Percentiles rank a stretch among this genome's conserved stretches.
Conservation (phyloP, 2,113 vertebrate genomes). For the Rhinichthys klamathensis region DNA sequence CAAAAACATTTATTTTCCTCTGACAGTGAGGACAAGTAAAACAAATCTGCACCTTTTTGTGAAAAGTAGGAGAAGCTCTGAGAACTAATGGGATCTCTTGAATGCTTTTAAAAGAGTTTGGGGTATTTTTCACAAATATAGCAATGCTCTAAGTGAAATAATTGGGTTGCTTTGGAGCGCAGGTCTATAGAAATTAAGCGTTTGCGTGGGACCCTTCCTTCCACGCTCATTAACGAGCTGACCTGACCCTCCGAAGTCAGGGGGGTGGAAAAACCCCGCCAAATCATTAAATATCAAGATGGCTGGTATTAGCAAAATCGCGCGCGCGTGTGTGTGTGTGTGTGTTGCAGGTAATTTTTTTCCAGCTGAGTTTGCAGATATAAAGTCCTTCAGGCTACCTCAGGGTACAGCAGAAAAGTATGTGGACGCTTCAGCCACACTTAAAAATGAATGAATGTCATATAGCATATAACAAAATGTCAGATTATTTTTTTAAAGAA, state of each 20-base stretch:
- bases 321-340: conserved; percentile 35
- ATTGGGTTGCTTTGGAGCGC: conserved; percentile 13
- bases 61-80: conserved; percentile 5
- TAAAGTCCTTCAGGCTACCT: conserved; percentile 31
- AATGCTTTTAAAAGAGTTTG: conserved; percentile 8
- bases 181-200: conserved; percentile 2
- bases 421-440: not conserved
- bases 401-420: conserved; percentile 25
- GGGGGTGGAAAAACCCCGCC: conserved; percentile 47
- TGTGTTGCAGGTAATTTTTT: conserved; percentile 30
- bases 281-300: conserved; percentile 66
- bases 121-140: not conserved
- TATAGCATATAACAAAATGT: not conserved
- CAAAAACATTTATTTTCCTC: conserved; percentile 44
- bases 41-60: conserved; percentile 9
- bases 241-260: conserved; percentile 59
- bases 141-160: not conserved
- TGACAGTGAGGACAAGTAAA: conserved; percentile 26
- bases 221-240: conserved; percentile 64
- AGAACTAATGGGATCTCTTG: not conserved
- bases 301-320: conserved; percentile 63
- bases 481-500: not conserved
- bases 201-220: not conserved
- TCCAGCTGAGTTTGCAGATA: conserved; percentile 43
- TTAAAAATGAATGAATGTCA: conserved; percentile 12